Evolutionary conservation across 2,888 invertebrate species (phyloP).

Genomic region (Pollenia angustigena): DNA sequence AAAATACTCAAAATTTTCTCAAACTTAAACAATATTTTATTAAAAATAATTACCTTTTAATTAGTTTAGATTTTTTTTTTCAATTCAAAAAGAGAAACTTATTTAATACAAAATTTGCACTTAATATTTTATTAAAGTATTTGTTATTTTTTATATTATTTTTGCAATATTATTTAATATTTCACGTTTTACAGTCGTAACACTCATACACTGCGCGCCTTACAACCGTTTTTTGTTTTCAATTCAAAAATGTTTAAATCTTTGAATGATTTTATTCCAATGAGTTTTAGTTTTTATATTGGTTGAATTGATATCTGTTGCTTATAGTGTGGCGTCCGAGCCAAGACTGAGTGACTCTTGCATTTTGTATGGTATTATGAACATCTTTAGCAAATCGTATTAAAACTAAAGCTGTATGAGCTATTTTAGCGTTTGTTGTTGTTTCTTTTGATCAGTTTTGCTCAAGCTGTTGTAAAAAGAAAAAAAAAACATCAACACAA

Average conservation of each 20-base stretch:
- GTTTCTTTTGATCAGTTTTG: conserved; percentile 13
- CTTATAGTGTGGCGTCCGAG: conserved; percentile 80
- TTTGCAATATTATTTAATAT: conserved; percentile 24
- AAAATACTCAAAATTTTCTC: not conserved
- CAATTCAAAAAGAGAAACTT: not conserved
- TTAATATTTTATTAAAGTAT: not conserved
- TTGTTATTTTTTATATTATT: not conserved
- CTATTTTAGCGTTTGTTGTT: conserved; percentile 9
- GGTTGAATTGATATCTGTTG: conserved; percentile 70
- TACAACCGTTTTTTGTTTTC: not conserved
- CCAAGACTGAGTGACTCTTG: conserved; percentile 80
- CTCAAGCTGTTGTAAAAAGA: conserved; percentile 29
- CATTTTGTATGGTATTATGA: conserved; percentile 79
- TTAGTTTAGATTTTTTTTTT: not conserved
- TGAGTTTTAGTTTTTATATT: not conserved
- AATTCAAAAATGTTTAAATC: not conserved
- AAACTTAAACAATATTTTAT: not conserved
- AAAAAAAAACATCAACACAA: conserved; percentile 42
- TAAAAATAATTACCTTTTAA: conserved; percentile 53
- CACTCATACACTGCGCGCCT: not conserved
- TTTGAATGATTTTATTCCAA: conserved; percentile 1
- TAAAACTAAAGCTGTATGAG: conserved; percentile 58
- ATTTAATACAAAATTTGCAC: not conserved
- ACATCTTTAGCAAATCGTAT: conserved; percentile 74
- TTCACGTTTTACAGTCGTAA: not conserved